Evolutionary conservation across 2,888 invertebrate genomes (phyloP), one percentile per base, ranked within the genome.

Genomic region (Cheilosia pagana): DNA sequence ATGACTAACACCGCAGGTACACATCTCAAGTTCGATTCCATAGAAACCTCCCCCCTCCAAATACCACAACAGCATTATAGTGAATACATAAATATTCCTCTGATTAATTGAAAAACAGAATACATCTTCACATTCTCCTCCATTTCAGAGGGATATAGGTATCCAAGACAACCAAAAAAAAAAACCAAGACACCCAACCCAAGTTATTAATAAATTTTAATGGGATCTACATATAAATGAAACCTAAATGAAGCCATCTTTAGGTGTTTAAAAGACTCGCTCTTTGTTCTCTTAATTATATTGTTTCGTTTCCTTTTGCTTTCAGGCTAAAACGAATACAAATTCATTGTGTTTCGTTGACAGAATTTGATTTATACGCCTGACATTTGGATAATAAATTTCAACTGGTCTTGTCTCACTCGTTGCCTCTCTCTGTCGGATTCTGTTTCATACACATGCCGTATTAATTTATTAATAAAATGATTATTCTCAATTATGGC

Each of bases 131-230:
- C 41, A 67, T 67, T 57, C 43, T 35, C 41, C 60, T 62, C 55
- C 45, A 21, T 25, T 16, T 14, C 21, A n/a, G 21, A 50, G 1
- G 21, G 12, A 50, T 14, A 72, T 63, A 25, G 31, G 45, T 2
- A 57, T 21, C 35, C 16, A 28, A 45, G 25, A 57, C 23, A 10
- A 48, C 35, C 16, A 28, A 45, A 19, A 57, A 31, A 10, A 48
- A 41, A 63, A 63, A 23, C 57, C 39, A 35, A 23, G 31, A 62
- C 23, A 19, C 35, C 39, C 65, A 72, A 79, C 76, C 76, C 76
- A 70, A 71, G 81, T 85, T 85, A 81, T 85, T 85, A 81, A 85
- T 79, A 79, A 70, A 71, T 70, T 70, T 81, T 62, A 85, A 81
- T 72, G 81, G 81, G 71, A 79, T 71, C 75, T 57, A 65, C 75